These are phyloP conservation scores for Sylvia borin DNA, from an alignment of 2,797 vertebrate genomes.

Conservation along the genomic window DNA sequence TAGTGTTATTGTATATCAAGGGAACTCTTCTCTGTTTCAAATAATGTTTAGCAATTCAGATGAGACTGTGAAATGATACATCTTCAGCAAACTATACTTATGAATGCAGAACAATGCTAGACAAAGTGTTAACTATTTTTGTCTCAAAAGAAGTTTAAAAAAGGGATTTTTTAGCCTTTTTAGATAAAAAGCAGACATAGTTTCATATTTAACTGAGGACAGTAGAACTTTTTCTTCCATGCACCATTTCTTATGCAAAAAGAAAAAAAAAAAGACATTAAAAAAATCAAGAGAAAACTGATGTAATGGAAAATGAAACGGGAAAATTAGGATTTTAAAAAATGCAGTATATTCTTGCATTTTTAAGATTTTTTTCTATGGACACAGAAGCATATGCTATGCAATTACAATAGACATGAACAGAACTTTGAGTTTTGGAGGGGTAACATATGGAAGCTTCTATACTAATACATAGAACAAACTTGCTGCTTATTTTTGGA, in stretches of 20 bases:
- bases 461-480: background rate
- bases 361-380: background rate
- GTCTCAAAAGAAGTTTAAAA: background rate
- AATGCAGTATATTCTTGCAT: background rate
- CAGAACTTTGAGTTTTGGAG: background rate
- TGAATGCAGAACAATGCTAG: background rate
- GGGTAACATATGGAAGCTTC: background rate
- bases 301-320: background rate
- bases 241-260: background rate
- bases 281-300: background rate
- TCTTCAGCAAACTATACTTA: background rate
- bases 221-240: background rate
- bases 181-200: background rate
- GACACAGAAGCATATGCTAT: background rate
- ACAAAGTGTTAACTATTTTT: background rate
- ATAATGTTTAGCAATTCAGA: constrained; percentile 6
- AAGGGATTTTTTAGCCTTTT: background rate
- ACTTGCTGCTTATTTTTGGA: background rate
- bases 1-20: background rate
- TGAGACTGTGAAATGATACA: background rate
- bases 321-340: background rate
- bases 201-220: background rate
- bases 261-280: background rate
- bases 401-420: background rate
- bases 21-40: constrained; percentile 8